Conservation (phyloP, 2,113 vertebrate species). For the Epinephelus moara region DNA sequence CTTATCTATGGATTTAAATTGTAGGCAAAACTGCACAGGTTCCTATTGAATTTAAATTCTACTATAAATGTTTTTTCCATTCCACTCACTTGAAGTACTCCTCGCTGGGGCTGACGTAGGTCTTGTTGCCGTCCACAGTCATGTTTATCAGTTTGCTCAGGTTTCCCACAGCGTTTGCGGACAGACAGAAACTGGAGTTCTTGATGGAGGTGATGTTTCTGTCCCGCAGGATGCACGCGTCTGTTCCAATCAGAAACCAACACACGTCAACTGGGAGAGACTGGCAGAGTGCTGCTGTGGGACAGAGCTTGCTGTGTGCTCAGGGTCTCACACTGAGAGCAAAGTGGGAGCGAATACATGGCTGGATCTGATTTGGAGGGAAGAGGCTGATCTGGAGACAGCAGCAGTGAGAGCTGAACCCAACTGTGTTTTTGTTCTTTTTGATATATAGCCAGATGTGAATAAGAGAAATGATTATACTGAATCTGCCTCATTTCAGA, state of each 20-base stretch:
- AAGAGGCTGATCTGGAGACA: neutral
- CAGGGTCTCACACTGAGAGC: neutral
- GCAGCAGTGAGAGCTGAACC: neutral
- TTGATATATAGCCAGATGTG: neutral
- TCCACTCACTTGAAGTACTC: constrained; percentile 98
- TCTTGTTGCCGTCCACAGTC: constrained; percentile 89
- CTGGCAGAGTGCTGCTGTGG: constrained; percentile 35
- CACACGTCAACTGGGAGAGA: constrained; percentile 55
- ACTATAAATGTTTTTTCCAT: neutral
- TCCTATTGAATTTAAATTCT: neutral
- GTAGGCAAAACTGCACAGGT: neutral
- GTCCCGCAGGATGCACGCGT: constrained; percentile 92
- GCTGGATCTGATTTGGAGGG: constrained; percentile 3
- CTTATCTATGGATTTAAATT: neutral
- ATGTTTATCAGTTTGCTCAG: constrained; percentile 92
- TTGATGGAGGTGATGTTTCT: constrained; percentile 92
- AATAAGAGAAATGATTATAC: neutral
- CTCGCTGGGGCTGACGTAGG: constrained; percentile 96
- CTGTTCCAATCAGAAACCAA: constrained; percentile 82
- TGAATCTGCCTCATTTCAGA: neutral
- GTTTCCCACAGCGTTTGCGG: constrained; percentile 90
- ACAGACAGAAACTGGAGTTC: constrained; percentile 94
- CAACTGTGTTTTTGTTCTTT: neutral
- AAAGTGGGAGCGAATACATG: constrained; percentile 19
- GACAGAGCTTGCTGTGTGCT: constrained; percentile 30